Conservation (phyloP, 2,113 vertebrate genomes). For the Poeciliopsis turrubarensis region DNA sequence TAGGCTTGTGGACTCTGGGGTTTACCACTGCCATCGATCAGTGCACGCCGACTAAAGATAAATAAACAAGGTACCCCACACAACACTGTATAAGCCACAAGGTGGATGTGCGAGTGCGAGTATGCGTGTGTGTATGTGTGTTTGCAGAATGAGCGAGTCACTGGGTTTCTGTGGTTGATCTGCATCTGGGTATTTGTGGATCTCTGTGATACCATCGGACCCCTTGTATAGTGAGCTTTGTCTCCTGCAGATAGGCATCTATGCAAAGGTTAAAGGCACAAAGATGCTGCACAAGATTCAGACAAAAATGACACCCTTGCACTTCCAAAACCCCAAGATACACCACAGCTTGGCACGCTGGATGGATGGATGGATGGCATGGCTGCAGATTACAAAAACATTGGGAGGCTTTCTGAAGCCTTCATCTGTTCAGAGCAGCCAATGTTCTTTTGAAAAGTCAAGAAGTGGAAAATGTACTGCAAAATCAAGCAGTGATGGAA, state of each 20-base stretch:
- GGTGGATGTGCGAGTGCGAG: neutral
- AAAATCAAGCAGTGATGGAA: constrained; percentile 26
- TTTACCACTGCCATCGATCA: neutral
- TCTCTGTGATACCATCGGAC: constrained; percentile 48
- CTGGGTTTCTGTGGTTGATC: constrained; percentile 44
- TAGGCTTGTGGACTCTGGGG: constrained; percentile 8
- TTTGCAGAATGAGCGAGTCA: constrained; percentile 32
- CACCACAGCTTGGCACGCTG: constrained; percentile 33
- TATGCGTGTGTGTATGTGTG: neutral
- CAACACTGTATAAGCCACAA: constrained; percentile 18
- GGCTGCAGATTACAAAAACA: constrained; percentile 13
- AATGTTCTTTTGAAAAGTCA: constrained; percentile 18
- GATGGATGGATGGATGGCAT: neutral
- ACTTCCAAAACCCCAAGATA: constrained; percentile 37
- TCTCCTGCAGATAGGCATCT: constrained; percentile 29
- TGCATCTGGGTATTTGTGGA: constrained; percentile 56
- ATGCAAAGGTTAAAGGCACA: constrained; percentile 11
- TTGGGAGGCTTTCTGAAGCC: constrained; percentile 7
- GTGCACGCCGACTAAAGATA: neutral
- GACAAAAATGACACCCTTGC: constrained; percentile 7
- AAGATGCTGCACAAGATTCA: constrained; percentile 16
- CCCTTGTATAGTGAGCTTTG: constrained; percentile 9
- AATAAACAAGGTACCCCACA: constrained; percentile 6
- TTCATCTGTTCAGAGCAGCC: constrained; percentile 3
- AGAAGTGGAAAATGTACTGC: constrained; percentile 1